Percentiles rank a stretch among this genome's conserved stretches.
Conservation (phyloP, 2,888 invertebrate genomes). For the Drosophila anomalipes region DNA sequence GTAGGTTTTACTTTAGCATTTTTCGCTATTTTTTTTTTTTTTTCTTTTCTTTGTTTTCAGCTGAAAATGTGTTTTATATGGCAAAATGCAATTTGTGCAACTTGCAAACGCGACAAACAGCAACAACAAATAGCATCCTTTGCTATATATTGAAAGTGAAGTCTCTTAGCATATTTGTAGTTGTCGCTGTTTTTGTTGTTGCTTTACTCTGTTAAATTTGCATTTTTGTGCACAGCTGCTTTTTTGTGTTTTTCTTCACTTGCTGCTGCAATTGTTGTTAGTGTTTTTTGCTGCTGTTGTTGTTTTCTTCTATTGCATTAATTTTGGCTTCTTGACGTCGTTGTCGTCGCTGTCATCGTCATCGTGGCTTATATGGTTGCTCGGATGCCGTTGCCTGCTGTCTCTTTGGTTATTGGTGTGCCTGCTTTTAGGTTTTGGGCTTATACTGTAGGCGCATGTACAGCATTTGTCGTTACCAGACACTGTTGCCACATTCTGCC, state of each 20-base stretch:
- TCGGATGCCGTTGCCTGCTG: slow-evolving; percentile 51
- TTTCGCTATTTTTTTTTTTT: slow-evolving; percentile 8
- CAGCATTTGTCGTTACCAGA: slow-evolving; percentile 73
- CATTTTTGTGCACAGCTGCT: slow-evolving; percentile 80
- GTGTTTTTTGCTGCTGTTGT: slow-evolving; percentile 21
- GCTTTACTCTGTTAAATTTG: slow-evolving; percentile 75
- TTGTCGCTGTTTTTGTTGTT: slow-evolving; percentile 46
- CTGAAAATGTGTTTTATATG: slow-evolving; percentile 82
- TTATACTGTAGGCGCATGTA: slow-evolving; percentile 56
- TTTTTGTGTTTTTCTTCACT: slow-evolving; percentile 78
- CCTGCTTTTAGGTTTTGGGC: slow-evolving; percentile 49
- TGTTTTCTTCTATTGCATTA: slow-evolving; percentile 79
- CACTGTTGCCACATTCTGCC: slow-evolving; percentile 78
- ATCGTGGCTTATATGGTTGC: slow-evolving; percentile 67
- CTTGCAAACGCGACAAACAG: slow-evolving; percentile 80
- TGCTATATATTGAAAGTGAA: slow-evolving; percentile 80
- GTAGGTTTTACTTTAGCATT: slow-evolving; percentile 30
- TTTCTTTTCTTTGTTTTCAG: slow-evolving; percentile 66
- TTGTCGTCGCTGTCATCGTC: slow-evolving; percentile 32
- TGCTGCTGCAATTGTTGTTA: slow-evolving; percentile 51
- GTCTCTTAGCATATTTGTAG: slow-evolving; percentile 79
- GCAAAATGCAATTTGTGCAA: slow-evolving; percentile 83
- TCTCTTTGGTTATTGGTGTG: slow-evolving; percentile 33
- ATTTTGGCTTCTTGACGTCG: slow-evolving; percentile 78
- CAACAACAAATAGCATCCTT: slow-evolving; percentile 77